A percentile compares a stretch with the other conserved stretches of the same genome.
These are phyloP conservation scores for Pristionchus japonicus DNA, from an alignment of 2,888 invertebrate genomes.

Conservation along the genomic window DNA sequence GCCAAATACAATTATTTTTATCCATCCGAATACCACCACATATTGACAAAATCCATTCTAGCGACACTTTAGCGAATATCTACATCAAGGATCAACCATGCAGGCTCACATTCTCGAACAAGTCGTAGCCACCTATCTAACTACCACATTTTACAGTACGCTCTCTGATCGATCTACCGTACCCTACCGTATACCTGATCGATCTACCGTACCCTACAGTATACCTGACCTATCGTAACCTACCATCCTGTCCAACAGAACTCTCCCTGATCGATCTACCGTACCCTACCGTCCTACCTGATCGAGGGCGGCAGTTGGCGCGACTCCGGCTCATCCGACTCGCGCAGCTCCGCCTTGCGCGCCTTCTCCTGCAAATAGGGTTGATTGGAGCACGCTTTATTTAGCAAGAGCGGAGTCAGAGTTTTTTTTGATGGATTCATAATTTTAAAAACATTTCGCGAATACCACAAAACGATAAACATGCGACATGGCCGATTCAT, in stretches of 20 bases:
- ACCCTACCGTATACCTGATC: background rate
- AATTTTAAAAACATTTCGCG: too few species aligned
- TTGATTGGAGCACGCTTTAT: too few species aligned
- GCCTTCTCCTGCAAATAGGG: conserved; percentile 13
- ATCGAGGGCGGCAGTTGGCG: background rate
- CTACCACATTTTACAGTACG: background rate
- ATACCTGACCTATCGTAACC: background rate
- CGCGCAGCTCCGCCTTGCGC: background rate
- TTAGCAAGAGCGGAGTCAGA: too few species aligned
- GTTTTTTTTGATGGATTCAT: too few species aligned
- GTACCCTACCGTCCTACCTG: background rate
- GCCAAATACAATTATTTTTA: too few species aligned
- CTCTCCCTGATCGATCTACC: background rate
- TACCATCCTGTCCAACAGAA: too few species aligned
- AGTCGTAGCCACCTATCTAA: background rate
- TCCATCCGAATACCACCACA: too few species aligned
- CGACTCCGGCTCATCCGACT: background rate
- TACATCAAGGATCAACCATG: background rate
- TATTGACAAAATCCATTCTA: background rate
- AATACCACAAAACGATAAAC: background rate
- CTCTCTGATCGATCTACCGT: background rate
- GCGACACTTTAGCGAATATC: background rate
- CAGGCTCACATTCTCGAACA: background rate
- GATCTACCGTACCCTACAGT: background rate
- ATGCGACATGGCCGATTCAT: background rate